phyloP scores from a whole-genome alignment of 2,113 vertebrate species.

The Suricata suricatta region DNA sequence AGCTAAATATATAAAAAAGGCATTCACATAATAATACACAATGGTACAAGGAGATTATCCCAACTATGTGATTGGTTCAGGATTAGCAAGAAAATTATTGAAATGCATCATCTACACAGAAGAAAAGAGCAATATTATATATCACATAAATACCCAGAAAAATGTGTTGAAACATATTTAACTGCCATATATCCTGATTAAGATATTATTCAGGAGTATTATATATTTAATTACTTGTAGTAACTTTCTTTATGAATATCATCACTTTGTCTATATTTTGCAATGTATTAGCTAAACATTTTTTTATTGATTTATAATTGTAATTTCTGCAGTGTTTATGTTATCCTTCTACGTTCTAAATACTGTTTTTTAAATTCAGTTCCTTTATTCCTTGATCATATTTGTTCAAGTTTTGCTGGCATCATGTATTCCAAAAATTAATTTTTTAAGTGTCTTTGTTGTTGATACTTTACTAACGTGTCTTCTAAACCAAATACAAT shows the following conservation, averaged over 20 bases:
- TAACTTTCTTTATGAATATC: neutral
- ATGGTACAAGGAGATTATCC: too few species aligned
- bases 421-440: neutral
- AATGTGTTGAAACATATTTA: neutral
- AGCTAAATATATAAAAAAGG: neutral
- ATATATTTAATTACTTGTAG: too few species aligned
- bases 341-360: neutral
- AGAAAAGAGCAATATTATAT: neutral
- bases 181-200: neutral
- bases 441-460: neutral
- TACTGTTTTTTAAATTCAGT: neutral
- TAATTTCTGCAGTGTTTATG: neutral
- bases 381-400: neutral
- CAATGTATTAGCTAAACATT: neutral
- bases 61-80: too few species aligned
- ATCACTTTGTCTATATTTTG: neutral
- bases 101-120: neutral
- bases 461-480: neutral
- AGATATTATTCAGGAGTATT: too few species aligned
- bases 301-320: neutral
- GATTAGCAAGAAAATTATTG: neutral
- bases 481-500: neutral
- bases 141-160: neutral
- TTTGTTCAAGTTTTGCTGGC: neutral
- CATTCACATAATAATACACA: neutral